A percentile compares a stretch with the other conserved stretches of the same genome.
These are phyloP conservation scores for Diarsia dahlii DNA, from an alignment of 2,888 invertebrate species.

Conservation along the genomic window DNA sequence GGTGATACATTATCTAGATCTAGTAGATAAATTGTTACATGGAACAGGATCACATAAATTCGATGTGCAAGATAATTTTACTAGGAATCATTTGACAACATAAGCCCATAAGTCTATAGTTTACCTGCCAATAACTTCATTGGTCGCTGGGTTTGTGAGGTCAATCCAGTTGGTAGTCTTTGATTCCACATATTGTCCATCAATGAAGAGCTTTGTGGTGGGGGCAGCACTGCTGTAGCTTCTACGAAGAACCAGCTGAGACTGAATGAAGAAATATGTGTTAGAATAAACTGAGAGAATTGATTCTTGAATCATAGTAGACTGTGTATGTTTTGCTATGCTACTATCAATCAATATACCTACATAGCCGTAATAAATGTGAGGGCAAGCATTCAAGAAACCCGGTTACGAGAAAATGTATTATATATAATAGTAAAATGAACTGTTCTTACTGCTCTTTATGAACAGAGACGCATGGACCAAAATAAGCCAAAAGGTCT, in stretches of 20 bases:
- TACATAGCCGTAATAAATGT: background rate
- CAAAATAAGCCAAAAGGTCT: background rate
- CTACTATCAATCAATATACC: background rate
- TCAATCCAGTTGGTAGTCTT: constrained; percentile 98
- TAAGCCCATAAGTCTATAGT: too few species aligned
- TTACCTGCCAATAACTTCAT: constrained; percentile 93
- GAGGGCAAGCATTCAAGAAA: background rate
- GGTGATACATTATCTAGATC: background rate
- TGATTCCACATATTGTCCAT: constrained; percentile 98
- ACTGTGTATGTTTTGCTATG: background rate
- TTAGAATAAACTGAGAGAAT: background rate
- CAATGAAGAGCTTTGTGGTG: constrained; percentile 98
- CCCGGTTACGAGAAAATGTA: background rate
- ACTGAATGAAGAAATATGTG: constrained; percentile 68
- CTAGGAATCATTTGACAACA: background rate
- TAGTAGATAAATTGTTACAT: background rate
- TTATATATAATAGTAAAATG: background rate
- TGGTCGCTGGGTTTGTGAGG: constrained; percentile 98
- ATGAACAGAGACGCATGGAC: background rate
- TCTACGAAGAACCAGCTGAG: constrained; percentile 81
- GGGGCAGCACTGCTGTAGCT: constrained; percentile 91
- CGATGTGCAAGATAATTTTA: background rate
- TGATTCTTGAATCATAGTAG: background rate
- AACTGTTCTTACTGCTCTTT: background rate
- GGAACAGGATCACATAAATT: background rate